Evolutionary conservation across 2,113 vertebrate species (phyloP).

Genomic region (Marcusenius ussheri): DNA sequence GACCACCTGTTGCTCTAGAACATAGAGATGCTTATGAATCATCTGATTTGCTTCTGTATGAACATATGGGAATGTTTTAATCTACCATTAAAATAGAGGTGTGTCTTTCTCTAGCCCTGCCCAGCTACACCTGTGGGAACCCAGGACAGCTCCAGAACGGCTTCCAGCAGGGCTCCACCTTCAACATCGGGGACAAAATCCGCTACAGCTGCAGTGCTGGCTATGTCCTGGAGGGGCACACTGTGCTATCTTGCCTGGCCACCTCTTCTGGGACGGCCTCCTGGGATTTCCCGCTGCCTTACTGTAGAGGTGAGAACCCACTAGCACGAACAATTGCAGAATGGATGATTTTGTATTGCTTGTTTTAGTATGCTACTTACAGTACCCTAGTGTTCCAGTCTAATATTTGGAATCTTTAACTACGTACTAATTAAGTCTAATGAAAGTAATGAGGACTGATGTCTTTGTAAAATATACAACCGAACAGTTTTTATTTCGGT

Average conservation of each 20-base stretch:
- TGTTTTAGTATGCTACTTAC: not conserved
- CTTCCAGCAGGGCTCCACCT: conserved; percentile 84
- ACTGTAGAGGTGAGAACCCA: conserved; percentile 81
- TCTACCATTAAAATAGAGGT: not conserved
- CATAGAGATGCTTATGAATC: not conserved
- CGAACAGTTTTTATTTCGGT: not conserved
- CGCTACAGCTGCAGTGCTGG: conserved; percentile 89
- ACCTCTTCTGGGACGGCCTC: conserved; percentile 71
- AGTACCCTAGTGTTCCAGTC: not conserved
- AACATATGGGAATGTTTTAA: not conserved
- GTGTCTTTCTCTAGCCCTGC: conserved; percentile 68
- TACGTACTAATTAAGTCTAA: not conserved
- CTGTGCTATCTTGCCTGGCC: conserved; percentile 83
- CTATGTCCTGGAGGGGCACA: conserved; percentile 89
- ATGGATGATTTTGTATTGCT: not conserved
- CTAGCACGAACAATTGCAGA: not conserved
- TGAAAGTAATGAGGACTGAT: not conserved
- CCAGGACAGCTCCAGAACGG: conserved; percentile 86
- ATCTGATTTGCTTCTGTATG: not conserved
- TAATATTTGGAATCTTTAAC: not conserved
- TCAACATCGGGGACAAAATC: conserved; percentile 92
- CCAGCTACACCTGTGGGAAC: conserved; percentile 92
- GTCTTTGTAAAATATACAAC: not conserved
- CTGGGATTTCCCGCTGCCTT: conserved; percentile 95
- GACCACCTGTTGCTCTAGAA: not conserved